Evolutionary conservation across 64 coral and sea anemone genomes (phyloP), one percentile per base, ranked within the genome.

Genomic region (Dendronephthya gigantea): DNA sequence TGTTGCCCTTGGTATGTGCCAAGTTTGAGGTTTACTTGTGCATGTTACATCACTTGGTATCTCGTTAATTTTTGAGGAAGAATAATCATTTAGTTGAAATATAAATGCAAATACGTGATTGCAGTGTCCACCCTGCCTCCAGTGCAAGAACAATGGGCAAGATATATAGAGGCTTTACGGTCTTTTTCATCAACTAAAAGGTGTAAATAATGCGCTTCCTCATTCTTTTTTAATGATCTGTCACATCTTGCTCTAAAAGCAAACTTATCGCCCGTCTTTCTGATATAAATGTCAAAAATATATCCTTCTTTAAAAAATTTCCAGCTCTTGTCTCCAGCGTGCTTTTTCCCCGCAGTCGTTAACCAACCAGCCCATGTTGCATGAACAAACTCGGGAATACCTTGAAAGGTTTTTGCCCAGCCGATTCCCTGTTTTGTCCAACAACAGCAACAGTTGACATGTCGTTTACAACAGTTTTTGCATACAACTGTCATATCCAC

Each of bases 131-230:
- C 69, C 33, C 72, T 50, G 45, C 34, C 86, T 81, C 35, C 86
- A 30, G 81, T 88, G 34, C 86, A 88, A 0, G 86, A 88, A 72
- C 86, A 88, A 49, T 88, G 40, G 22, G 72, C 70, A 35, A 7
- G n/a, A 11, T 15, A 14, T 10, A 58, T 17, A 11, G 23, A 19
- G 6, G 51, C 51, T 2, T 15, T 58, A 15, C 2, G 2, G 22
- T 58, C 51, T 11, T 15, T 58, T 15, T 16, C 22, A 4, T 19
- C 3, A 58, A 33, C 11, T 59, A 62, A 62, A 85, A 59, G 50
- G 23, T n/a, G 30, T 35, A 85, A 23, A 48, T 17, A 85, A 38
- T 85, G 35, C 14, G 84, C 30, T 11, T 85, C 51, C 31, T 58
- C 52, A n/a, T 37, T 85, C 25, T 85, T 85, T 33, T 85, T 58